Percentiles rank a stretch among this genome's conserved stretches.
phyloP scores from a whole-genome alignment of 2,797 vertebrate species.

The Adrianichthys oophorus region DNA sequence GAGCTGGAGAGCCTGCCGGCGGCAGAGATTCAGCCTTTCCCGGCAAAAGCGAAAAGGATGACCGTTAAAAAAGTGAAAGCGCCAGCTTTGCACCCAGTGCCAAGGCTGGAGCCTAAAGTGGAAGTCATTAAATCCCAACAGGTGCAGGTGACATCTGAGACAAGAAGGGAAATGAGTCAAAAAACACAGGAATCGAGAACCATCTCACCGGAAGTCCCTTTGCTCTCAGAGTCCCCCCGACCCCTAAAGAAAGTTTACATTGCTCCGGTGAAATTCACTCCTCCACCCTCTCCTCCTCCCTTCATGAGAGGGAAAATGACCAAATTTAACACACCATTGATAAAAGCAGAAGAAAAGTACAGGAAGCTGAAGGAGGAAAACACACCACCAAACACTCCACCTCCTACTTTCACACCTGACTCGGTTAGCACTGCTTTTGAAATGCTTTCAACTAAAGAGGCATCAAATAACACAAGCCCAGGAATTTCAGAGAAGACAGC shows the following conservation, averaged over 20 bases:
- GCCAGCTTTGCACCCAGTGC: slow-evolving; percentile 67
- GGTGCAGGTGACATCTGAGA: slow-evolving; percentile 32
- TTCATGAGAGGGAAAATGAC: slow-evolving; percentile 76
- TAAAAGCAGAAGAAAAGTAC: slow-evolving; percentile 89
- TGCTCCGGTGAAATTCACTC: slow-evolving; percentile 80
- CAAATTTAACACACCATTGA: slow-evolving; percentile 91
- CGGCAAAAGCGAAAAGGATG: slow-evolving; percentile 71
- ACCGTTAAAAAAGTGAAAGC: slow-evolving; percentile 75
- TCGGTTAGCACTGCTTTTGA: slow-evolving; percentile 66
- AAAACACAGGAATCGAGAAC: slow-evolving; percentile 43
- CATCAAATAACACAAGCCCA: slow-evolving; percentile 49
- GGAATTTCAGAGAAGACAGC: slow-evolving; percentile 47
- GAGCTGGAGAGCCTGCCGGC: slow-evolving; percentile 74
- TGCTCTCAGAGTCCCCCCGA: slow-evolving; percentile 67
- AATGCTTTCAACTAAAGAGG: slow-evolving; percentile 63
- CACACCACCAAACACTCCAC: slow-evolving; percentile 68
- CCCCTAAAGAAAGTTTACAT: slow-evolving; percentile 67
- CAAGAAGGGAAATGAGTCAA: slow-evolving; percentile 41
- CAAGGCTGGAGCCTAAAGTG: slow-evolving; percentile 77
- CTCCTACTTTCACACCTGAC: slow-evolving; percentile 63
- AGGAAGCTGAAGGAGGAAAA: slow-evolving; percentile 79
- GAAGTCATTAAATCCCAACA: slow-evolving; percentile 54
- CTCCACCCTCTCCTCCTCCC: slow-evolving; percentile 77
- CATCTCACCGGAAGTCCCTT: slow-evolving; percentile 51
- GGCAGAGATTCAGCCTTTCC: slow-evolving; percentile 46